Conservation (phyloP, 1,140 invertebrate genomes). For the Aphidius ervi region DNA sequence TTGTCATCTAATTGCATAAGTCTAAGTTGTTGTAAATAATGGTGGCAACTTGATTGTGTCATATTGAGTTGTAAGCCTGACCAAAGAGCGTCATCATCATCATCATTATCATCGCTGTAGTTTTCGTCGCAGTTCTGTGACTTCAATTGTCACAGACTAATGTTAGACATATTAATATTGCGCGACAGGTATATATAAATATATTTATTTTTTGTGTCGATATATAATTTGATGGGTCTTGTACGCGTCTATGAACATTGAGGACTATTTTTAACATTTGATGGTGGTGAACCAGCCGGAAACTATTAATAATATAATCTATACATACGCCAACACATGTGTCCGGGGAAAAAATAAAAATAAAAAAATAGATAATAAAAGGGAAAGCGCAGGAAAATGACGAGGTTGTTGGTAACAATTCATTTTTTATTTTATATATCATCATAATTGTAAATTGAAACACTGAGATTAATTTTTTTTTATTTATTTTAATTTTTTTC, state of each 20-base stretch:
- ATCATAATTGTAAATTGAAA: too few relatives aligned
- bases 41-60: conserved; percentile 45
- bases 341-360: conserved; percentile 31
- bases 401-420: conserved; percentile 21
- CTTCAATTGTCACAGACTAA: conserved; percentile 19
- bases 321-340: conserved; percentile 27
- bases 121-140: conserved; percentile 32
- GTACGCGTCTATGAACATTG: conserved; percentile 23
- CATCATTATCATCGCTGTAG: conserved; percentile 26
- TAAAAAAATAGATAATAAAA: conserved; percentile 20
- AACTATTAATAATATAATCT: conserved; percentile 48
- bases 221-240: too few relatives aligned
- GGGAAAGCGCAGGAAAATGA: conserved; percentile 41
- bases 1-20: conserved; percentile 28
- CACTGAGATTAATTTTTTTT: neutral
- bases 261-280: conserved; percentile 29
- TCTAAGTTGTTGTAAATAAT: conserved; percentile 33
- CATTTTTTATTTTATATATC: neutral
- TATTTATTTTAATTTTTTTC: too few relatives aligned
- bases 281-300: conserved; percentile 46
- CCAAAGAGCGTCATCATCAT: conserved; percentile 15
- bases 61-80: conserved; percentile 24
- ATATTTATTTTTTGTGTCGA: neutral
- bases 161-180: conserved; percentile 18
- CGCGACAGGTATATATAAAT: neutral